These are phyloP conservation scores for Trichoplusia ni DNA, from an alignment of 1,140 invertebrate genomes.

Conservation along the genomic window DNA sequence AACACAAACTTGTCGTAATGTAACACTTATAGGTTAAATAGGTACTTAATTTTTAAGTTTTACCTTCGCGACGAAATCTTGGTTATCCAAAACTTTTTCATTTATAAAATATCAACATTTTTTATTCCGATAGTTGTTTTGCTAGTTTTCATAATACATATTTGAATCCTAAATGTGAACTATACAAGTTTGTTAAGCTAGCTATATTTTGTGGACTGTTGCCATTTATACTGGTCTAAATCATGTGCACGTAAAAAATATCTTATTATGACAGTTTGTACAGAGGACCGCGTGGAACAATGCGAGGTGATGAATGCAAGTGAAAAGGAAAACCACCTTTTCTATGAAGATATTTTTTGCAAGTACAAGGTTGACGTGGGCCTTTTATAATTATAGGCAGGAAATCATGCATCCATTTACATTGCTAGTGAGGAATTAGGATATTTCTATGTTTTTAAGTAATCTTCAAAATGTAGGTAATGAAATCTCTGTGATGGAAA, in stretches of 20 bases:
- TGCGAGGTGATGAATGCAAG: slow-evolving; percentile 77
- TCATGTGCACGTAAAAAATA: slow-evolving; percentile 69
- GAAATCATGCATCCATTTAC: slow-evolving; percentile 71
- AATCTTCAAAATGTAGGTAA: slow-evolving; percentile 61
- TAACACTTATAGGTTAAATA: slow-evolving; percentile 15
- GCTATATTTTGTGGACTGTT: slow-evolving; percentile 65
- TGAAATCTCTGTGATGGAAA: slow-evolving; percentile 76
- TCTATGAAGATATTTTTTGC: slow-evolving; percentile 65
- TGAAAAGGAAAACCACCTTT: slow-evolving; percentile 55
- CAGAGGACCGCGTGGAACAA: slow-evolving; percentile 68
- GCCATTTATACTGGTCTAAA: slow-evolving; percentile 53
- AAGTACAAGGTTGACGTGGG: slow-evolving; percentile 62
- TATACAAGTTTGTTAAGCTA: not conserved
- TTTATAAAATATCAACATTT: slow-evolving; percentile 14
- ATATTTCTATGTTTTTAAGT: slow-evolving; percentile 71
- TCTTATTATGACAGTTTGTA: slow-evolving; percentile 73
- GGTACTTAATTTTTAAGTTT: slow-evolving; percentile 28
- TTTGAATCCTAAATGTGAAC: slow-evolving; percentile 1
- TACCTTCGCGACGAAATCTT: slow-evolving; percentile 7
- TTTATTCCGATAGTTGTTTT: slow-evolving; percentile 13
- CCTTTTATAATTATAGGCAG: slow-evolving; percentile 66
- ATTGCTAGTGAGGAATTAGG: slow-evolving; percentile 66
- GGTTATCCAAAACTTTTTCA: slow-evolving; percentile 13
- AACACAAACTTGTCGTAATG: not conserved
- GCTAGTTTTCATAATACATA: slow-evolving; percentile 18